Evolutionary conservation across 2,888 invertebrate species (phyloP), one percentile per base, ranked within the genome.

Genomic region (Drosophila ustulata): DNA sequence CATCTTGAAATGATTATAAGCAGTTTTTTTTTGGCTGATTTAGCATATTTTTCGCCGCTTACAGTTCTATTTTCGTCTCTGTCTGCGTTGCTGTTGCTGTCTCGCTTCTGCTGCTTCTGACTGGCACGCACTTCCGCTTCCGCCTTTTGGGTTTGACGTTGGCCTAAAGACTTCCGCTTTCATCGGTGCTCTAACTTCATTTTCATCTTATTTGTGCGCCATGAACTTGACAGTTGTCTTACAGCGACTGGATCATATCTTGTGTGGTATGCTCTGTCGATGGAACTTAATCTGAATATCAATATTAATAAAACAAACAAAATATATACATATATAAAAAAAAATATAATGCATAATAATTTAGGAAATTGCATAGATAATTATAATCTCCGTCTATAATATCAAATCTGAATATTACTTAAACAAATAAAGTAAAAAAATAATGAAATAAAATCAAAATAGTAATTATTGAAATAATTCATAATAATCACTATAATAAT

Each of bases 91-190:
- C 25, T 30, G 28, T 47, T 32, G 32, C 53, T 66, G 34, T 47
- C 30, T 52, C 46, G 8, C 49, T 47, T 13, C 46, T n/a, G 34
- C 49, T 45, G 61, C 18, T 18, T 53, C 65, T 62, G 65, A 63
- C 78, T 72, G 77, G 71, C 89, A 83, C 88, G 82, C 82, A 89
- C 85, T 87, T 82, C 82, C 82, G 89, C 62, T 87, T 82, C 89
- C 84, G 83, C 43, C 49, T 70, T 81, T 82, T 82, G 66, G 82
- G 70, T 72, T 69, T 82, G 74, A 66, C 67, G 81, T 71, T 86
- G 78, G 81, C 81, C 79, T 86, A 88, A 89, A 89, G 88, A 89
- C 83, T 85, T 89, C 89, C 89, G 82, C 65, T 68, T 63, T 64
- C 50, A 61, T 49, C 68, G 57, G 65, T 63, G 76, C 63, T 71